Percentiles rank a stretch among this genome's conserved stretches.
phyloP scores from a whole-genome alignment of 2,113 vertebrate genomes.

The Sturnus vulgaris region DNA sequence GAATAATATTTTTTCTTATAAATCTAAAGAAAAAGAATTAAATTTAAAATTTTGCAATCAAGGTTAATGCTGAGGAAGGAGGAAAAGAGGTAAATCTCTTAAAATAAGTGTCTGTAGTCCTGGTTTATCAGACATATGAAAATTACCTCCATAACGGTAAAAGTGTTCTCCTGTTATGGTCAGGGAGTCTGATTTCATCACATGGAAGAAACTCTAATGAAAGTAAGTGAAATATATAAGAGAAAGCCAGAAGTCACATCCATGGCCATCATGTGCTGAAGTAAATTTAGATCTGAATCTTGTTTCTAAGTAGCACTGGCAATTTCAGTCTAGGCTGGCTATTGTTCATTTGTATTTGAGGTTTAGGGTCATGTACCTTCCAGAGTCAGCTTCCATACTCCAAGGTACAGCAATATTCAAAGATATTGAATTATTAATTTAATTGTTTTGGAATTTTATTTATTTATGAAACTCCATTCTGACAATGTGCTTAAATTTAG shows the following conservation, averaged over 20 bases:
- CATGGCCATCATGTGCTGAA: background rate
- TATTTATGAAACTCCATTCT: background rate
- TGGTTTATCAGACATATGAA: background rate
- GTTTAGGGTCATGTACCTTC: background rate
- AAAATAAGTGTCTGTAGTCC: background rate
- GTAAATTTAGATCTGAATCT: background rate
- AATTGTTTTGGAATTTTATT: background rate
- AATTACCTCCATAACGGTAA: background rate
- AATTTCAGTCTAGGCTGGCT: background rate
- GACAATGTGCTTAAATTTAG: background rate
- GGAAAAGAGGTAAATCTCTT: background rate
- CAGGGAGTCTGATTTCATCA: background rate
- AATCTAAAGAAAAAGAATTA: background rate
- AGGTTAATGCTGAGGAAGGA: background rate
- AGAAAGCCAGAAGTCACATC: background rate
- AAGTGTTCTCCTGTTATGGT: background rate
- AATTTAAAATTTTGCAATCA: background rate
- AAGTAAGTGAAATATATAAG: background rate
- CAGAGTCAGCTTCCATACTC: background rate
- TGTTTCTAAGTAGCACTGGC: background rate
- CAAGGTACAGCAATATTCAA: background rate
- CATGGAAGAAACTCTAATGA: background rate
- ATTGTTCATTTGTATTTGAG: background rate
- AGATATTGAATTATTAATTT: background rate
- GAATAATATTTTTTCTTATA: background rate